Conservation (phyloP, 2,888 invertebrate genomes). For the Drosophila falleni region DNA sequence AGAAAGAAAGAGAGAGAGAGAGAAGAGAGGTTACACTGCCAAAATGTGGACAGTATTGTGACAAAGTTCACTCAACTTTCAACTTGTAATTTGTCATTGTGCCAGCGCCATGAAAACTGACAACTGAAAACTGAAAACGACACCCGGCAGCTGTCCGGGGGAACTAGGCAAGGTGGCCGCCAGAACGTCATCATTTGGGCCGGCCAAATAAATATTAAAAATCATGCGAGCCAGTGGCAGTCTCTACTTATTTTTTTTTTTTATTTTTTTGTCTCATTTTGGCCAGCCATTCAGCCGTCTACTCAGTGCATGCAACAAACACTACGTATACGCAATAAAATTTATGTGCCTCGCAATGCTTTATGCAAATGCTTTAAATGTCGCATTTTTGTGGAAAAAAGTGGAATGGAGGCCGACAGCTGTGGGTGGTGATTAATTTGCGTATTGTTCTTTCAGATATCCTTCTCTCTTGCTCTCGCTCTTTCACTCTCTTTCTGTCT, state of each 20-base stretch:
- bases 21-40: no score
- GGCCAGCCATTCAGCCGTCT: conserved; percentile 5
- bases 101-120: conserved; percentile 61
- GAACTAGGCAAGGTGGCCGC: conserved; percentile 50
- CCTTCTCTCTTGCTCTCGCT: conserved; percentile 23
- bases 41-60: conserved; percentile 55
- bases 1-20: background rate
- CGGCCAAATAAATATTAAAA: conserved; percentile 52
- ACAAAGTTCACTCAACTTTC: conserved; percentile 80
- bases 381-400: conserved; percentile 73
- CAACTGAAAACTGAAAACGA: conserved; percentile 54
- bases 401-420: conserved; percentile 36
- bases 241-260: background rate
- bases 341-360: conserved; percentile 58
- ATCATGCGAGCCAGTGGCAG: conserved; percentile 53
- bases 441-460: conserved; percentile 67
- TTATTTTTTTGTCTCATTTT: conserved; percentile 9
- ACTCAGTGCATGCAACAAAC: conserved; percentile 43
- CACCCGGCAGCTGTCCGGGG: conserved; percentile 60
- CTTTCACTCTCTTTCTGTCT: conserved; percentile 9
- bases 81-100: conserved; percentile 80
- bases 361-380: conserved; percentile 72
- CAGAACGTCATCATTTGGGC: conserved; percentile 60
- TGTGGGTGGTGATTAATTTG: conserved; percentile 76
- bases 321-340: conserved; percentile 76